Base-by-base conservation (phyloP, 2,888 invertebrate genomes). In the Scaeva pyrastri region DNA sequence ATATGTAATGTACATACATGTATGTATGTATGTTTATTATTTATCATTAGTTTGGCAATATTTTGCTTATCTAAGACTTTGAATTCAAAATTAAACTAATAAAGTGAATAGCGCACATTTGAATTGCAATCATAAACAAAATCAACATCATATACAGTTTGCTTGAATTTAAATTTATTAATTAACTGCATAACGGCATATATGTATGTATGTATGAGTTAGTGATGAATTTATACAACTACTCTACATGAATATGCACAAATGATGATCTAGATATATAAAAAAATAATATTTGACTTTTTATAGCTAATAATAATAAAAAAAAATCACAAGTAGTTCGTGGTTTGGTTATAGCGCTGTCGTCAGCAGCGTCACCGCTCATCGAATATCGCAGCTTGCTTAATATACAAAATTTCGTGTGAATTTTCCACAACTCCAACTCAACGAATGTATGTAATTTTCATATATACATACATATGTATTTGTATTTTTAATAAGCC, bases 81-180 rank as follows among this genome's bases (percentile, higher is more conserved):
- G 16, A 16, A 45, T 45, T 31, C 10, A 64, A 64, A 45, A 11
- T 26, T 11, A 31, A 45, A 8, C 45, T 45, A 45, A 45, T 64
- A 64, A 45, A 64, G 11, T 16, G 77, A 81, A 81, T 58, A 81
- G 72, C 77, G 73, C 85, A 2, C 10, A 48, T 77, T 70, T 64
- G 52, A 86, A 82, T 56, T 86, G 81, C 81, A 86, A 58, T 70
- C 73, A 56, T 82, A 86, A 86, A 77, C 77, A 77, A 56, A 62
- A 73, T 76, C 73, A 62, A 74, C 12, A 72, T 31, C 80, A 52
- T 55, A 74, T 55, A 74, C 52, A 72, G 39, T 16, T 66, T 45
- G 36, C 48, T 62, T 36, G 50, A 86, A 86, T 79, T 43, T 56
- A 60, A 77, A 81, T 81, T 86, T n/a, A n/a, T n/a, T n/a, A 73